Evolutionary conservation across 1,140 invertebrate species (phyloP), one percentile per base, ranked within the genome.

Genomic region (Drosophila truncata): DNA sequence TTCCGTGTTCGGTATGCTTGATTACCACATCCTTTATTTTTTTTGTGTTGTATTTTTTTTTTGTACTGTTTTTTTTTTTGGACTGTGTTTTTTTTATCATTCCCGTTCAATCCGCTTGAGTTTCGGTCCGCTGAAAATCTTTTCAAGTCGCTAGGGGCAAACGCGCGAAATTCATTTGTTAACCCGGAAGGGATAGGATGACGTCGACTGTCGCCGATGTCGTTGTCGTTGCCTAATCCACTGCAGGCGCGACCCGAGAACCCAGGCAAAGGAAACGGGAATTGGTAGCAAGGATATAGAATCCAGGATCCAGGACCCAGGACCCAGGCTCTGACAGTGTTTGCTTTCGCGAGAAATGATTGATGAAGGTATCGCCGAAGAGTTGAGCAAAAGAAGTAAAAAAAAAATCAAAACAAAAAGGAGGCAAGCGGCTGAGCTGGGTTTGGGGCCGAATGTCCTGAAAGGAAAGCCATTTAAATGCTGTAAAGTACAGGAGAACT

Each of bases 81-180:
- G 13, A 3, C 13, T 23, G 4, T 16, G 11, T 62, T n/a, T 20
- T 46, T 60, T 62, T 61, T 58, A 65, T 47, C 49, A 70, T 37
- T 46, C 49, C 42, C 55, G 46, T 65, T 78, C 75, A 78, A 83
- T 83, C 70, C 78, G 71, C 70, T 77, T 27, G 44, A 52, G 46
- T 69, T 69, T 65, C 65, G 39, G 65, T 66, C 62, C 66, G 66
- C 44, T 66, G 35, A 72, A 80, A 84, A 83, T 76, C 81, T 83
- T 83, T 86, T 87, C 79, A 82, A 85, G 78, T 78, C 64, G 55
- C 57, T 47, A 47, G 64, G 69, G 42, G 65, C 46, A 62, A 75
- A 75, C 82, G 70, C 83, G 83, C 83, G 83, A 83, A 87, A 87
- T 87, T 87, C 83, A 88, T 87, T 87, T 87, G 84, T 87, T 87